Percentiles rank a stretch among this genome's conserved stretches.
Evolutionary conservation across 2,113 vertebrate genomes (phyloP).

Genomic region (Rattus rattus): DNA sequence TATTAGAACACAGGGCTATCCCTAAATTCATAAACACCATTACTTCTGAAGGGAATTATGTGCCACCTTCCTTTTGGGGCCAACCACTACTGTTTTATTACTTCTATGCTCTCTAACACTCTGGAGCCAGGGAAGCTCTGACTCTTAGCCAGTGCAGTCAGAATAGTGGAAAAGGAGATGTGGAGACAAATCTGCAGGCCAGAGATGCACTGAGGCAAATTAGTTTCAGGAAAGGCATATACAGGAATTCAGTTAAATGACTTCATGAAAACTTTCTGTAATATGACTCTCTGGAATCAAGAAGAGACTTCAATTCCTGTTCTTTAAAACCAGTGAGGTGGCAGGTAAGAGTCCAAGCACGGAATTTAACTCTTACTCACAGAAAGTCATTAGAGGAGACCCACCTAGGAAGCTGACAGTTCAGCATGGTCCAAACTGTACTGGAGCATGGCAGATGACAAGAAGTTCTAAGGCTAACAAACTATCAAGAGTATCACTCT

Average conservation of each 20-base stretch:
- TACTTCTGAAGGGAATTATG: not conserved
- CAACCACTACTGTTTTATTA: not conserved
- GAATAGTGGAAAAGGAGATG: not conserved
- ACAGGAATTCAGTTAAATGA: not conserved
- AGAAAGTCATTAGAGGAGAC: not conserved
- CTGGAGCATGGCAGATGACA: not conserved
- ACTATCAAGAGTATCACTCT: not conserved
- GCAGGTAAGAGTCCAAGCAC: not conserved
- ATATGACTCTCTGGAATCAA: not conserved
- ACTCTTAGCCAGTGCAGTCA: not conserved
- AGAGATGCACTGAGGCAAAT: not conserved
- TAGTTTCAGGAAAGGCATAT: not conserved
- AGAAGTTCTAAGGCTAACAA: not conserved
- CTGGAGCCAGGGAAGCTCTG: not conserved
- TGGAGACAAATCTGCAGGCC: not conserved
- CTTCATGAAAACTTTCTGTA: not conserved
- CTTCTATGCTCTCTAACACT: not conserved
- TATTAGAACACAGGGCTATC: not conserved
- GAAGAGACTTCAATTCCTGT: not conserved
- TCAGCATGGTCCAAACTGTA: not conserved
- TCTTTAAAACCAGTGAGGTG: not conserved
- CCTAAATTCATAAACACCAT: not conserved
- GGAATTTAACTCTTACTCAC: not conserved
- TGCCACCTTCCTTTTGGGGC: not conserved
- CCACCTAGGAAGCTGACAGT: not conserved